Percentiles rank a stretch among this genome's conserved stretches.
These are phyloP conservation scores for Microcebus lehilahytsara DNA, from an alignment of 2,113 vertebrate genomes.

Conservation along the genomic window DNA sequence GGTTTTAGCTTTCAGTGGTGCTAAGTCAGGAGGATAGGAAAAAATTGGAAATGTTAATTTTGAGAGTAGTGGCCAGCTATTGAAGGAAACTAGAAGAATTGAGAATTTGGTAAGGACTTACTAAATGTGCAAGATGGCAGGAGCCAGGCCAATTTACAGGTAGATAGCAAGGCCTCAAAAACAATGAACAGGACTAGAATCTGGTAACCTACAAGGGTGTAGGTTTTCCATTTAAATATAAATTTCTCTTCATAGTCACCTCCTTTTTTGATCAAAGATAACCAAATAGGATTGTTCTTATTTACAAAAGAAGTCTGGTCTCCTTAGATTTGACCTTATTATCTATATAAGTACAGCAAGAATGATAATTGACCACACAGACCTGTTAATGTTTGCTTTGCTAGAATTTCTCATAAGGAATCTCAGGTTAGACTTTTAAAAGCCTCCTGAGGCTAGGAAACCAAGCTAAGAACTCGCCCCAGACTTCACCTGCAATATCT, in stretches of 20 bases:
- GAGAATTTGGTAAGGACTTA: background rate
- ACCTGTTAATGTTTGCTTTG: background rate
- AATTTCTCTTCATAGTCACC: background rate
- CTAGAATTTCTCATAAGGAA: background rate
- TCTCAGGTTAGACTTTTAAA: background rate
- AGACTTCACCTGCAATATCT: background rate
- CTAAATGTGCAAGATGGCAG: background rate
- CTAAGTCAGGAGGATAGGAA: background rate
- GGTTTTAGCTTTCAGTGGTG: background rate
- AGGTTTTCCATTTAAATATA: background rate
- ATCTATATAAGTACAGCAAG: background rate
- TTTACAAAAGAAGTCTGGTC: background rate
- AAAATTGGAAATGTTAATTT: background rate
- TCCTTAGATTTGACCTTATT: background rate
- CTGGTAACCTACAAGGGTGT: background rate
- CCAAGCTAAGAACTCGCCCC: background rate
- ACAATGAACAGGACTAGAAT: background rate
- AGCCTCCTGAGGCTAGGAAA: background rate
- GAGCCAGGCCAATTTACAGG: background rate
- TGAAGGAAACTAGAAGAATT: background rate
- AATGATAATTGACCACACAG: background rate
- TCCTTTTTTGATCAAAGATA: background rate
- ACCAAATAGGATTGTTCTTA: background rate
- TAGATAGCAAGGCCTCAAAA: background rate
- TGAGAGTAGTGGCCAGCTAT: background rate